These are phyloP conservation scores for Drosophila eohydei DNA, from an alignment of 2,888 invertebrate genomes.

Conservation along the genomic window DNA sequence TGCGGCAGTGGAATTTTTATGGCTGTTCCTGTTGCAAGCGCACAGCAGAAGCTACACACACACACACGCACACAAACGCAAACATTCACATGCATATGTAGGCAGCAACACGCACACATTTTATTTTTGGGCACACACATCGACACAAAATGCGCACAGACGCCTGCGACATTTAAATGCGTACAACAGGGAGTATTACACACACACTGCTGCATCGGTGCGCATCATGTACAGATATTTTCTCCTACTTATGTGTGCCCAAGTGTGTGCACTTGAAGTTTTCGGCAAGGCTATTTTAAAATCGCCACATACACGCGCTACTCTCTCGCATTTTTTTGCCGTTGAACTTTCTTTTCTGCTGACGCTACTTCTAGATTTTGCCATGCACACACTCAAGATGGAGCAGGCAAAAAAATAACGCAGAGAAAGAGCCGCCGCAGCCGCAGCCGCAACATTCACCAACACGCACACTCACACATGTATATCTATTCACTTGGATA, in stretches of 20 bases:
- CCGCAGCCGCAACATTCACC: conserved; percentile 60
- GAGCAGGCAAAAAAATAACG: conserved; percentile 42
- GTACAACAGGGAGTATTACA: conserved; percentile 35
- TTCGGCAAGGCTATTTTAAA: conserved; percentile 76
- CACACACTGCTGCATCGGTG: conserved; percentile 22
- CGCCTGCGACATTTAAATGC: conserved; percentile 61
- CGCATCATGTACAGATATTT: conserved; percentile 68
- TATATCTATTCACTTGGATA: conserved; percentile 20
- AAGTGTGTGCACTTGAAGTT: conserved; percentile 80
- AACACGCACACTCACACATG: conserved; percentile 37
- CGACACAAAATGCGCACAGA: conserved; percentile 31
- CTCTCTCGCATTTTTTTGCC: conserved; percentile 54
- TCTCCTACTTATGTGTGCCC: conserved; percentile 48
- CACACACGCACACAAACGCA: conserved; percentile 19
- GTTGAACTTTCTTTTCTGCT: conserved; percentile 79
- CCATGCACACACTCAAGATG: conserved; percentile 66
- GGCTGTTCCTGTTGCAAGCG: conserved; percentile 69
- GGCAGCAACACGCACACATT: conserved; percentile 51
- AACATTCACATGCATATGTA: conserved; percentile 3
- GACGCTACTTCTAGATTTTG: conserved; percentile 79
- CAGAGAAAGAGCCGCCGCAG: conserved; percentile 45
- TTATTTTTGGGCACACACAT: conserved; percentile 65
- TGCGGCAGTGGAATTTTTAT: conserved; percentile 62
- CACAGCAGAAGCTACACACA: conserved; percentile 36
- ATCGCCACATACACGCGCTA: conserved; percentile 66